A percentile compares a stretch with the other conserved stretches of the same genome.
These are phyloP conservation scores for Allacma fusca DNA, from an alignment of 2,888 invertebrate genomes.

Conservation along the genomic window DNA sequence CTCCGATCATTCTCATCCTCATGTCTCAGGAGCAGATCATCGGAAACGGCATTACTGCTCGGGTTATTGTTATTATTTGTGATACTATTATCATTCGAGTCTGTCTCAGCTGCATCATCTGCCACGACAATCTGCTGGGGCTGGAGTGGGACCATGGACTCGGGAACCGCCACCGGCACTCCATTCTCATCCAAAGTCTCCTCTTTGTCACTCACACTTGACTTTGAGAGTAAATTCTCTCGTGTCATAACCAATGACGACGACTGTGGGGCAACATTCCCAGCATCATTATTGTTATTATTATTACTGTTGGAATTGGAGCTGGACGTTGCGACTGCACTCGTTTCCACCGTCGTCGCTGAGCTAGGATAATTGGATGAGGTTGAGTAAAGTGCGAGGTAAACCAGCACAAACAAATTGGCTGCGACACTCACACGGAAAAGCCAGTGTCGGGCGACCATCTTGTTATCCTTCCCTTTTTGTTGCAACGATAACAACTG, in stretches of 20 bases:
- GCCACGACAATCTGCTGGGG: conserved; percentile 33
- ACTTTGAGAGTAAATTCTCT: conserved; percentile 14
- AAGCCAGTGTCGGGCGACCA: conserved; percentile 59
- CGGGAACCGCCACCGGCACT: conserved; percentile 27
- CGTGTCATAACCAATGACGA: conserved; percentile 13
- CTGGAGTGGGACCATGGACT: conserved; percentile 28
- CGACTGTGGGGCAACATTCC: conserved; percentile 4
- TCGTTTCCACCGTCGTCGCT: conserved; percentile 44
- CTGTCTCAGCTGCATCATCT: conserved; percentile 40
- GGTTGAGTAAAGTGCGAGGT: conserved; percentile 59
- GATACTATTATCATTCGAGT: conserved; percentile 31
- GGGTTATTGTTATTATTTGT: conserved; percentile 27
- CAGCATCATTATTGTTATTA: conserved; percentile 35
- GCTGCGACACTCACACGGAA: conserved; percentile 59
- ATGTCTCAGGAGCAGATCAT: neutral
- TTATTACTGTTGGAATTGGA: conserved; percentile 35
- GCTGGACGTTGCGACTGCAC: neutral
- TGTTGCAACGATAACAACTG: neutral
- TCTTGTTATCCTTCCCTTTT: neutral
- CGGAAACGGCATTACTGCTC: conserved; percentile 2
- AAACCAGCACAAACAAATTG: conserved; percentile 58
- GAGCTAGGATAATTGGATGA: conserved; percentile 49
- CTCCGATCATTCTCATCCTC: conserved; percentile 24
- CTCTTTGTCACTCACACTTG: conserved; percentile 24
- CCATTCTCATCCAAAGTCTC: conserved; percentile 43